Percentiles rank a stretch among this genome's conserved stretches.
These are phyloP conservation scores for Leuctra nigra DNA, from an alignment of 2,888 invertebrate genomes.

Conservation along the genomic window DNA sequence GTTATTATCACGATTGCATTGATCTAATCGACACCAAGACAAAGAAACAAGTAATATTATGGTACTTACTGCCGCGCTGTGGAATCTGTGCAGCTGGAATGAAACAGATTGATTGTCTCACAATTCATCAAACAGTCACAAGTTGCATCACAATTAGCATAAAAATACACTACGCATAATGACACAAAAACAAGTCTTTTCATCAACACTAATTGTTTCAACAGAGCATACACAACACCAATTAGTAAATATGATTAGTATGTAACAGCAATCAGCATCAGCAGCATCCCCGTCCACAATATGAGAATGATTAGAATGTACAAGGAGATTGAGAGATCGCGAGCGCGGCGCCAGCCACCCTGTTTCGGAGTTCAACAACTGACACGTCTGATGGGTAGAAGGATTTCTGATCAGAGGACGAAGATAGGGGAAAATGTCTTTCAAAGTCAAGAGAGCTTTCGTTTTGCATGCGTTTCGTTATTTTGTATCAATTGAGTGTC, in stretches of 20 bases:
- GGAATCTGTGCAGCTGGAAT: conserved; percentile 84
- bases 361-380: too few relatives aligned
- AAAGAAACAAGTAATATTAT: conserved; percentile 5
- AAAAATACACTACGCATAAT: conserved; percentile 18
- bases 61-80: conserved; percentile 81
- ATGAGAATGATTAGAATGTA: too few relatives aligned
- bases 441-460: too few relatives aligned
- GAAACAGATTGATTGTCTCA: conserved; percentile 42
- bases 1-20: too few relatives aligned
- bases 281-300: conserved; percentile 1
- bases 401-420: too few relatives aligned
- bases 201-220: conserved; percentile 17
- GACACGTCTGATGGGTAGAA: too few relatives aligned
- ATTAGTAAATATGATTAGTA: background rate
- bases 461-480: too few relatives aligned
- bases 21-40: too few relatives aligned
- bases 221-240: conserved; percentile 8
- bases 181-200: conserved; percentile 26
- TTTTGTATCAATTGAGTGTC: too few relatives aligned
- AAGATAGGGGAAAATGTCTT: too few relatives aligned
- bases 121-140: conserved; percentile 29
- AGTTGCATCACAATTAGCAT: conserved; percentile 13
- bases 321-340: too few relatives aligned
- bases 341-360: too few relatives aligned
- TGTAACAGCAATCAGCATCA: conserved; percentile 10